Base-by-base conservation (phyloP, 2,888 invertebrate species). In the Auanema freiburgensis region DNA sequence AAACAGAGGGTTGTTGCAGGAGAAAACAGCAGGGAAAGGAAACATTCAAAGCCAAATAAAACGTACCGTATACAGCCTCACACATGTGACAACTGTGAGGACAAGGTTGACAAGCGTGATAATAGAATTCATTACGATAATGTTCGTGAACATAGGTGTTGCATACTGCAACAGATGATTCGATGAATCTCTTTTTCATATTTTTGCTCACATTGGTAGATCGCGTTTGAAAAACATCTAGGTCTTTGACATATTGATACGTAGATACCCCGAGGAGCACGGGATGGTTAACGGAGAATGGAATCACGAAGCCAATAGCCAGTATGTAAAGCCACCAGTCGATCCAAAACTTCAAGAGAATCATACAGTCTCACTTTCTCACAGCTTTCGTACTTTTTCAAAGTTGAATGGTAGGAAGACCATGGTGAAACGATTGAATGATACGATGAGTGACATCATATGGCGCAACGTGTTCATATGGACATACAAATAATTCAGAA, bases 401-500 rank as follows among this genome's bases (percentile, higher is more conserved):
- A 23, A 57, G 33, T 12, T 46, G 24, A 49, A 46, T 5, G 57
- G 57, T n/a, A 63, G 46, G 23, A 65, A 14, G 6, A 68, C 55
- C 68, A 65, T 65, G 3, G 62, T 59, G 21, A 64, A 51, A 3
- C 66, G 60, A 42, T 66, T 66, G 16, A 65, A 25, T 21, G 65
- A 59, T 14, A 64, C 21, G 0, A 66, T 12, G 11, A 63, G 55
- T 18, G 58, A 66, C 61, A 69, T 66, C 8, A 63, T 59, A 21
- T 66, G 64, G 46, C 66, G 69, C 11, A 66, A 43, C 42, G 43
- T 66, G 5, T 63, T 66, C 65, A 66, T 66, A 11, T 33, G 33
- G 40, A 54, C 65, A 33, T 69, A 63, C 14, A 65, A n/a, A n/a
- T 65, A 63, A 21, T 55, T 59, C 50, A 69, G 66, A 18, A 61